Base-by-base conservation (phyloP, 2,797 vertebrate species). In the Syngnathus acus region DNA sequence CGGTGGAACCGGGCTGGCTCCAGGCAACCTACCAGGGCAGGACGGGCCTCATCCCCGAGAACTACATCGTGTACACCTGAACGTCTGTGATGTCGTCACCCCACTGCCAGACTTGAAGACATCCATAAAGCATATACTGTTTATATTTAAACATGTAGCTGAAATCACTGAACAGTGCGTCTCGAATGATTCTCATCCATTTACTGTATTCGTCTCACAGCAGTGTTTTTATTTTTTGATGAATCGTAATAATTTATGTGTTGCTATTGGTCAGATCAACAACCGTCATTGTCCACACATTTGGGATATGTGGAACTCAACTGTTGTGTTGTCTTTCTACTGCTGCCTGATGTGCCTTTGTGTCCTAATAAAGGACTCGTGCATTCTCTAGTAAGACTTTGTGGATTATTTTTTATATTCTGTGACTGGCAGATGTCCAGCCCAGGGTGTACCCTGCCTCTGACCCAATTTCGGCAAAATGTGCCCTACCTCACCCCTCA, bases 1-100 rank as follows among this genome's bases (percentile, higher is more conserved):
- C 97, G 50, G 95, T 98, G 89, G 96, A 99, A 87, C 97, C 97
- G 37, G 97, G 97, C 32, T 99, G 97, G 97, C 90, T 99, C 77
- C 97, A 98, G 87, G 97, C 95, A 48, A 97, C 96, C 6, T 97
- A 95, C 59, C 94, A 96, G 72, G 94, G 95, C 80, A 97, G 86
- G 91, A 99, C 95, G 11, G 97, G 97, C 83, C 93, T 99, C 21
- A 88, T 99, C 83, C 97, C 97, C 73, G 96, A 97, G 78, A 99
- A 99, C 90, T 99, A 99, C 72, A 93, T 99, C 87, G 86, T 88
- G 73, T 98, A 95, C 84, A 86, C 94, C 78, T 97, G 92, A 87
- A 70, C 60, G 68, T 55, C 19, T 55, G 67, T 65, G 68, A 69
- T 57, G 66, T 72, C 58, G 32, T 67, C 68, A 65, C 47, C 23